Conservation (phyloP, 2,113 vertebrate species). For the Gambusia affinis region DNA sequence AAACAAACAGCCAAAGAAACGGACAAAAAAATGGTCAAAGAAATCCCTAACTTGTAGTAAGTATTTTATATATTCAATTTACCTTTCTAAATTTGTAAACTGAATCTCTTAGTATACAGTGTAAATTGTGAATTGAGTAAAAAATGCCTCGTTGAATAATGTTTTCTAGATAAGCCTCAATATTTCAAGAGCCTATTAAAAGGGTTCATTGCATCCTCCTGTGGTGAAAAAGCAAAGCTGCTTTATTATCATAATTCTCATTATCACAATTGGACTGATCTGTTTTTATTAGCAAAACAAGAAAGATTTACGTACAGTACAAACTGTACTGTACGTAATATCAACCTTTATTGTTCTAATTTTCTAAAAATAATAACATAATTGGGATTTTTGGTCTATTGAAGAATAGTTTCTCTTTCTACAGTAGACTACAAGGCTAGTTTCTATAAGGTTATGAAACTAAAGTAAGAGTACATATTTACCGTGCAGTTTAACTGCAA, state of each 20-base stretch:
- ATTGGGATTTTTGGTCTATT: background rate
- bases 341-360: background rate
- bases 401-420: background rate
- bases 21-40: constrained; percentile 14
- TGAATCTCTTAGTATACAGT: background rate
- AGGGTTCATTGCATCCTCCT: background rate
- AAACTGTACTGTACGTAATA: no score
- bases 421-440: background rate
- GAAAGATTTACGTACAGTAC: background rate
- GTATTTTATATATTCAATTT: constrained; percentile 26
- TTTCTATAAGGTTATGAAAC: background rate
- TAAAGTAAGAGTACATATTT: background rate
- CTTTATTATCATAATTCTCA: background rate
- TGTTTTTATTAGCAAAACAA: background rate
- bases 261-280: no score
- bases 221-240: background rate
- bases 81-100: background rate
- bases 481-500: background rate
- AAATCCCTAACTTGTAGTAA: constrained; percentile 51
- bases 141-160: background rate
- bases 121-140: background rate
- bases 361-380: no score
- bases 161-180: background rate
- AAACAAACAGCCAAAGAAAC: constrained; percentile 47
- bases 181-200: background rate